Conservation (phyloP, 1,140 invertebrate species). For the Leptestheria dahalacensis region DNA sequence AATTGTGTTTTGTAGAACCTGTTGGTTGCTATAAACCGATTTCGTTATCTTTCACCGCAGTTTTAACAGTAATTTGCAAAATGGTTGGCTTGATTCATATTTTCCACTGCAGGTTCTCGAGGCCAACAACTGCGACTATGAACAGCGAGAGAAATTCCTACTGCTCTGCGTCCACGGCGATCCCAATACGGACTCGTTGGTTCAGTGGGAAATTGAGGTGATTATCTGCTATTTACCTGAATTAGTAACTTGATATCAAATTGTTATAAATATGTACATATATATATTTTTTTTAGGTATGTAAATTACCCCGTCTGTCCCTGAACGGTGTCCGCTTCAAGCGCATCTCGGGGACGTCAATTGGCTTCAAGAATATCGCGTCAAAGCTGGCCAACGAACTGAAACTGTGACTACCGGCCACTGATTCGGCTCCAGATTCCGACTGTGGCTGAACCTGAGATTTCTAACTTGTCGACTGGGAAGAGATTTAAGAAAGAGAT, state of each 20-base stretch:
- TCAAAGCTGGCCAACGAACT: slow-evolving; percentile 99
- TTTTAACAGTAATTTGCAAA: too few species aligned
- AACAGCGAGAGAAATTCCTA: slow-evolving; percentile 93
- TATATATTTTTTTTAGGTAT: slow-evolving; percentile 41
- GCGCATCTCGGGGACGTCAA: slow-evolving; percentile 97
- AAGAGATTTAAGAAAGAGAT: too few species aligned
- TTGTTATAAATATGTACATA: slow-evolving; percentile 1
- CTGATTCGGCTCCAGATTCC: too few species aligned
- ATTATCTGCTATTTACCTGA: not conserved
- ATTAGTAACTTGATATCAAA: not conserved
- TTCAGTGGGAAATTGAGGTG: slow-evolving; percentile 98
- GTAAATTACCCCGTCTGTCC: slow-evolving; percentile 93
- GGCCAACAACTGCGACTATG: slow-evolving; percentile 98
- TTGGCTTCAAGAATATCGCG: slow-evolving; percentile 99
- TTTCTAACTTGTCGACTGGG: too few species aligned
- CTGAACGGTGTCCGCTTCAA: slow-evolving; percentile 99
- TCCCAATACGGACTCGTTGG: slow-evolving; percentile 93
- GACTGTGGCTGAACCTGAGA: too few species aligned
- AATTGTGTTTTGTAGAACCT: too few species aligned
- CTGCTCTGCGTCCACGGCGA: slow-evolving; percentile 96
- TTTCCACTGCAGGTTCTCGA: slow-evolving; percentile 79
- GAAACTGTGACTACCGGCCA: slow-evolving; percentile 64
- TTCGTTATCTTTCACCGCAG: too few species aligned
- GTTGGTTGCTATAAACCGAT: too few species aligned
- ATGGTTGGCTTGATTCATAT: too few species aligned